Evolutionary conservation across 2,113 vertebrate genomes (phyloP).

Genomic region (Aldabrachelys gigantea): DNA sequence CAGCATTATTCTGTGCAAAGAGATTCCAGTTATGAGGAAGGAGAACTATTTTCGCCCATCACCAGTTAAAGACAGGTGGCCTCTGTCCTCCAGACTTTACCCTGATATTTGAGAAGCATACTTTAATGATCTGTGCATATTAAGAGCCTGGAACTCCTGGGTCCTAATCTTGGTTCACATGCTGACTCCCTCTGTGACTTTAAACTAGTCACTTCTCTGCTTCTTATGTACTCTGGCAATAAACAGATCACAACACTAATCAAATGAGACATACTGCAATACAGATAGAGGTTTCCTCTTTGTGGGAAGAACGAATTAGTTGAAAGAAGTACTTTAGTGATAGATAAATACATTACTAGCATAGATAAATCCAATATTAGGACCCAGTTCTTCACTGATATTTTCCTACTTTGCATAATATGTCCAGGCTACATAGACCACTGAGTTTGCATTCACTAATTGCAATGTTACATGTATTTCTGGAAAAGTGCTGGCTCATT

Average conservation of each 20-base stretch:
- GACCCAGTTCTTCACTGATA: not conserved
- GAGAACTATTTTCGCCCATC: not conserved
- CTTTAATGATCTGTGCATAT: not conserved
- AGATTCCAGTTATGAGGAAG: conserved; percentile 18
- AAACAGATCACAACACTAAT: not conserved
- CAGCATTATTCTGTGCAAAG: conserved; percentile 24
- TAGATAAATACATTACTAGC: not conserved
- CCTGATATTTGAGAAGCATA: not conserved
- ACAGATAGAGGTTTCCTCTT: not conserved
- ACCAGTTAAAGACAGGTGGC: not conserved
- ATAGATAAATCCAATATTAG: not conserved
- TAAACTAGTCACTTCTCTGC: not conserved
- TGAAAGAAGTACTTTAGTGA: not conserved
- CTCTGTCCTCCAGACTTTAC: conserved; percentile 1
- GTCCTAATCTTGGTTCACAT: not conserved
- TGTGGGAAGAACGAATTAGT: not conserved
- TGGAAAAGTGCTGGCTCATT: not conserved
- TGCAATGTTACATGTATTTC: not conserved
- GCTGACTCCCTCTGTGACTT: not conserved
- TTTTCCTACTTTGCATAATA: not conserved
- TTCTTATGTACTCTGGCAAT: not conserved
- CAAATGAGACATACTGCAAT: not conserved
- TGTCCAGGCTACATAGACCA: not conserved
- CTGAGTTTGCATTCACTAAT: not conserved
- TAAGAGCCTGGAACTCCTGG: not conserved